phyloP scores from a whole-genome alignment of 2,797 vertebrate species.

The Protonibea diacanthus region DNA sequence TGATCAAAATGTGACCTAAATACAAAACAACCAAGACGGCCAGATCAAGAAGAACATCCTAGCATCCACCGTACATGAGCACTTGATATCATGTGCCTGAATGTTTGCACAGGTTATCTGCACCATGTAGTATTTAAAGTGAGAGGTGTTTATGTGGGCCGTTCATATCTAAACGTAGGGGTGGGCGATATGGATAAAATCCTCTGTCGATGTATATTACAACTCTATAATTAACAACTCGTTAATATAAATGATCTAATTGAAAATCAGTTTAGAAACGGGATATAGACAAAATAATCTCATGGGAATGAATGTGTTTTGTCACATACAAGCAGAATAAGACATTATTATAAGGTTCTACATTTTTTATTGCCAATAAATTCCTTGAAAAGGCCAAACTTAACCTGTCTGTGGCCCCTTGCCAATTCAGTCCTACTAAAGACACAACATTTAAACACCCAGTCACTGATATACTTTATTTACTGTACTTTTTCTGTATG shows the following conservation, averaged over 20 bases:
- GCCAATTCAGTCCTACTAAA: neutral
- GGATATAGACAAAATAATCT: neutral
- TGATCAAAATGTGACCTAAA: neutral
- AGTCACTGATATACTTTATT: neutral
- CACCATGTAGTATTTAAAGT: neutral
- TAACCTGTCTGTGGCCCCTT: neutral
- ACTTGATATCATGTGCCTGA: neutral
- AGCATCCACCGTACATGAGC: neutral
- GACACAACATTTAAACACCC: neutral
- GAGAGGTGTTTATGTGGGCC: conserved; percentile 3
- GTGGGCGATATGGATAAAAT: neutral
- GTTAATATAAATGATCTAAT: neutral
- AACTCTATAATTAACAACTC: too few relatives aligned
- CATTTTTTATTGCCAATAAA: neutral
- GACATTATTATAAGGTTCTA: neutral
- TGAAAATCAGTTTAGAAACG: neutral
- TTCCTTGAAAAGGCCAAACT: neutral
- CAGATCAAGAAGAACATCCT: neutral
- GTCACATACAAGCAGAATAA: neutral
- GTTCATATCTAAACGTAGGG: neutral
- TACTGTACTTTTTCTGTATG: neutral
- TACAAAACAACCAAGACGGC: neutral
- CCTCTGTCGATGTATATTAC: neutral
- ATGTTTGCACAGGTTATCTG: conserved; percentile 9
- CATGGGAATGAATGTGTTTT: neutral